phyloP scores from a whole-genome alignment of 2,888 invertebrate species.

The Zygaena filipendulae region DNA sequence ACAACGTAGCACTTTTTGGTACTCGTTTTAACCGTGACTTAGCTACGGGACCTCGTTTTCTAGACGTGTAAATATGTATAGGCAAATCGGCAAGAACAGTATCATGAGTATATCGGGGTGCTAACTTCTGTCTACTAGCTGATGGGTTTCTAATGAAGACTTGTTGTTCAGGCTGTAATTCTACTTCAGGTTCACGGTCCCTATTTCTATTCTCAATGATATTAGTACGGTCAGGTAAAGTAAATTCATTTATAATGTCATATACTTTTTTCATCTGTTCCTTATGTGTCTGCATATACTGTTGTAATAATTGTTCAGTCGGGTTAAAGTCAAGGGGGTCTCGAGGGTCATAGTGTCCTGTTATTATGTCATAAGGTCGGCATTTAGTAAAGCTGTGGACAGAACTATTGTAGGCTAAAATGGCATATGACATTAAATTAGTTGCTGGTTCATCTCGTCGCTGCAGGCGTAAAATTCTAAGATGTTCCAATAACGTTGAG shows the following conservation, averaged over 20 bases:
- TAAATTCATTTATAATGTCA: conserved; percentile 8
- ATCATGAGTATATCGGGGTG: conserved; percentile 10
- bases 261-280: conserved; percentile 11
- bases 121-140: conserved; percentile 10
- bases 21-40: conserved; percentile 13
- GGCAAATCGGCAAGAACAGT: conserved; percentile 12
- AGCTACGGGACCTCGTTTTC: conserved; percentile 13
- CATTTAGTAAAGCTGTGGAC: conserved; percentile 18
- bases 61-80: conserved; percentile 14
- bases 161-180: conserved; percentile 12
- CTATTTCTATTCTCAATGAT: conserved; percentile 10
- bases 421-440: conserved; percentile 7
- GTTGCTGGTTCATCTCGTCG: conserved; percentile 5
- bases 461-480: conserved; percentile 11
- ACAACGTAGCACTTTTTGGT: conserved; percentile 13
- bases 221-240: conserved; percentile 1
- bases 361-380: conserved; percentile 19
- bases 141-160: conserved; percentile 12
- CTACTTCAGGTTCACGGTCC: conserved; percentile 11
- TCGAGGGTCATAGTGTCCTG: conserved; percentile 16
- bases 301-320: conserved; percentile 3
- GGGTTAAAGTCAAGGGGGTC: conserved; percentile 11
- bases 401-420: conserved; percentile 19
- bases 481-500: conserved; percentile 11
- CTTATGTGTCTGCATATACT: conserved; percentile 7